A percentile compares a stretch with the other conserved stretches of the same genome.
Conservation (phyloP, 2,797 vertebrate genomes). For the Amniataba percoides region DNA sequence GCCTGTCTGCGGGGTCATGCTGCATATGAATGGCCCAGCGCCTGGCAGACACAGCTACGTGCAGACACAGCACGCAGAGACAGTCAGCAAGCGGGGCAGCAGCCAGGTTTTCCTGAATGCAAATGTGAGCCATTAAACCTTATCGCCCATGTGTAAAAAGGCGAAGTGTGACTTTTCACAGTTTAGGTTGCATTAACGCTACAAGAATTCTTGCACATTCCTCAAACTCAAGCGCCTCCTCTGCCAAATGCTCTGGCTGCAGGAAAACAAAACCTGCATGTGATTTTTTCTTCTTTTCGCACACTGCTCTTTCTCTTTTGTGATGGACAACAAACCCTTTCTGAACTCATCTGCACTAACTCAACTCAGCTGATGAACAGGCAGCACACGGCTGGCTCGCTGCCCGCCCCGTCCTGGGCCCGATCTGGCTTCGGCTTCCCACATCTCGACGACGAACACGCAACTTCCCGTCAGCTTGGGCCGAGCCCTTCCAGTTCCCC, state of each 20-base stretch:
- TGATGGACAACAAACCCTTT: conserved; percentile 4
- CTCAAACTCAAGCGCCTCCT: conserved; percentile 6
- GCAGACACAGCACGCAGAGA: conserved; percentile 35
- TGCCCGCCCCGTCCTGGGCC: conserved; percentile 39
- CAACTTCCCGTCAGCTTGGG: conserved; percentile 60
- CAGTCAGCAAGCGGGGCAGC: conserved; percentile 17
- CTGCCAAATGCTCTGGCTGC: conserved; percentile 37
- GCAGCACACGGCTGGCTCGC: conserved; percentile 15
- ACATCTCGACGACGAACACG: conserved; percentile 51
- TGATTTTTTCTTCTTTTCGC: not conserved
- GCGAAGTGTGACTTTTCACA: conserved; percentile 70
- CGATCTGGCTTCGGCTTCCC: conserved; percentile 56
- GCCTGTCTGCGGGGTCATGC: conserved; percentile 43
- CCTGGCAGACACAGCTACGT: conserved; percentile 47
- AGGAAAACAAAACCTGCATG: conserved; percentile 23
- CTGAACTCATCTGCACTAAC: conserved; percentile 33
- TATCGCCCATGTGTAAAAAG: conserved; percentile 52
- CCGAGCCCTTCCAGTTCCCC: conserved; percentile 29
- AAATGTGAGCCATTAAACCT: conserved; percentile 65
- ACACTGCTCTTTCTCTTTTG: not conserved
- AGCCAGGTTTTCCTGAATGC: conserved; percentile 56
- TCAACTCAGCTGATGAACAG: conserved; percentile 41
- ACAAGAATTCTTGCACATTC: conserved; percentile 47
- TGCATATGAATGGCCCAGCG: conserved; percentile 69
- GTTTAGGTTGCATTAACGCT: conserved; percentile 41